These are phyloP conservation scores for Cyaniris semiargus DNA, from an alignment of 2,888 invertebrate genomes.

Conservation along the genomic window DNA sequence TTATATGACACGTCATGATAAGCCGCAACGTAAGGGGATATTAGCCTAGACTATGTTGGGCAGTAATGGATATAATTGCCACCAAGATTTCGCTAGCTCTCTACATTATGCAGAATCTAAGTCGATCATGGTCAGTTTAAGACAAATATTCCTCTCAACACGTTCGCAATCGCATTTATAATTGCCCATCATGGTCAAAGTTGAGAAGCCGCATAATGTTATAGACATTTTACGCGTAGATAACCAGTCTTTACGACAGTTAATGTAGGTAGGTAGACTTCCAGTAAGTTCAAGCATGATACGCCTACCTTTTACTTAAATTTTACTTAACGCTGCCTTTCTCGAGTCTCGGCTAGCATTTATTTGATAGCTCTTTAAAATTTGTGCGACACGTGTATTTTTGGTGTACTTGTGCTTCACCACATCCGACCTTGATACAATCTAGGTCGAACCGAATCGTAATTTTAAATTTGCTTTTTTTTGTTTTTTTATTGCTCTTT, in stretches of 20 bases:
- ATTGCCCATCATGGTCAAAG: neutral
- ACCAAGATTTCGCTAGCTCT: no score
- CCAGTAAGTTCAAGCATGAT: neutral
- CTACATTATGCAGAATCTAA: no score
- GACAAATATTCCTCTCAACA: no score
- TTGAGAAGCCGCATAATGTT: neutral
- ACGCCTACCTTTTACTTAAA: neutral
- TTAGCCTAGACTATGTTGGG: no score
- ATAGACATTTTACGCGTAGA: neutral
- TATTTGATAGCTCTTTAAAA: neutral
- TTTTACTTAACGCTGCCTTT: neutral
- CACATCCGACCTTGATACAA: neutral
- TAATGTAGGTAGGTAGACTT: neutral
- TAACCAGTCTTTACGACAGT: neutral
- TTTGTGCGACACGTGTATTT: neutral
- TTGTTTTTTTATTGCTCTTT: no score
- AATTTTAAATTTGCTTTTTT: neutral
- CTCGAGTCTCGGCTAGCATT: neutral
- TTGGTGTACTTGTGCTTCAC: neutral
- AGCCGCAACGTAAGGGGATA: no score
- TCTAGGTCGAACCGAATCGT: neutral
- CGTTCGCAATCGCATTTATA: no score
- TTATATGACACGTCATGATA: no score
- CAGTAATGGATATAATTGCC: no score
- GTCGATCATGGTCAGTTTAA: no score